These are phyloP conservation scores for Girardia tigrina DNA, from an alignment of 2,888 invertebrate genomes.

Conservation along the genomic window DNA sequence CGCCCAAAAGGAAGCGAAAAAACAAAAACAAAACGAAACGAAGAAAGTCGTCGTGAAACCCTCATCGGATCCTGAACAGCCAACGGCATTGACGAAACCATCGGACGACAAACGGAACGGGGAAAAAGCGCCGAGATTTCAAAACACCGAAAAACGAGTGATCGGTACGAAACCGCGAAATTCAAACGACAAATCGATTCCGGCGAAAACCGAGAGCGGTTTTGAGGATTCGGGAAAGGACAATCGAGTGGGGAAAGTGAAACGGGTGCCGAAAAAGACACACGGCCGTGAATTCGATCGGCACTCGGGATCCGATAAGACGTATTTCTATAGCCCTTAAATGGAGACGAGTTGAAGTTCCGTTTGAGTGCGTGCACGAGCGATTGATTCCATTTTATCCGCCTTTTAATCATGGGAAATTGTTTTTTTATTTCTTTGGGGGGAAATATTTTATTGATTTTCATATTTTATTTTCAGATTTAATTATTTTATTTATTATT, in stretches of 20 bases:
- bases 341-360: too few relatives aligned
- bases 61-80: neutral
- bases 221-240: neutral
- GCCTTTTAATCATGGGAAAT: too few relatives aligned
- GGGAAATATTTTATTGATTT: too few relatives aligned
- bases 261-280: neutral
- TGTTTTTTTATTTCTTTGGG: too few relatives aligned
- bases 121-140: neutral
- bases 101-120: neutral
- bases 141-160: constrained; percentile 3
- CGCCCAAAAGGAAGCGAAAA: neutral
- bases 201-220: neutral
- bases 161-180: neutral
- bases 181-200: neutral
- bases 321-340: too few relatives aligned
- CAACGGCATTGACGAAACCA: too few relatives aligned
- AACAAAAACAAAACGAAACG: neutral
- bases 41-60: neutral
- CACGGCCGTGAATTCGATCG: constrained; percentile 76
- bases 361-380: too few relatives aligned
- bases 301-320: constrained; percentile 83
- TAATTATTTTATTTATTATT: too few relatives aligned
- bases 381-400: too few relatives aligned
- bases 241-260: neutral
- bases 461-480: too few relatives aligned